Evolutionary conservation across 2,888 invertebrate species (phyloP), one percentile per base, ranked within the genome.

Genomic region (Tetropium fuscum): DNA sequence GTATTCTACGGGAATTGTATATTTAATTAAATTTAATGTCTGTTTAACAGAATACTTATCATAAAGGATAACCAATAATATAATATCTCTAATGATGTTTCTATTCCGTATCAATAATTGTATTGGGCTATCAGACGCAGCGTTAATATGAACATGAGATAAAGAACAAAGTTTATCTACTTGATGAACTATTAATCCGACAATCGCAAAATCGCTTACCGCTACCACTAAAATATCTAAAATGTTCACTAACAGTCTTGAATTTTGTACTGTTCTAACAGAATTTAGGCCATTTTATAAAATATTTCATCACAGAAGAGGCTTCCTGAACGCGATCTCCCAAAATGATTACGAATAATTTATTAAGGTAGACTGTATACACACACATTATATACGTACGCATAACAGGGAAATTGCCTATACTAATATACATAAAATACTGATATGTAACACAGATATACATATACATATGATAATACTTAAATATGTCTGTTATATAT

Each of bases 341-440:
- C 61, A 38, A 57, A 53, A 53, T 59, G 60, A 63, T 62, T 66
- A 56, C 20, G 54, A 60, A 60, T 58, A 56, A 69, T 60, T 64
- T 66, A 67, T 41, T 78, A 72, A 44, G 76, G 71, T 75, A 84
- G 73, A 83, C 88, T 56, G 51, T 41, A 55, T 53, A 60, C 25
- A 45, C n/a, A 45, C 56, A 51, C n/a, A n/a, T n/a, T n/a, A n/a
- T n/a, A n/a, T n/a, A n/a, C n/a, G n/a, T n/a, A n/a, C n/a, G n/a
- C 27, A 51, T 51, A 40, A 51, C 27, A 25, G 25, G 49, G 40
- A 36, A 36, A 36, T 40, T 51, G 40, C 51, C 40, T 51, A 51
- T 40, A 27, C 51, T 51, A 51, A 40, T 13, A 48, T 36, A 36
- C 48, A 51, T 51, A 51, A 51, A 40, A 40, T 51, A 40, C 40